Base-by-base conservation (phyloP, 1,140 invertebrate genomes). In the Psix sp. region DNA sequence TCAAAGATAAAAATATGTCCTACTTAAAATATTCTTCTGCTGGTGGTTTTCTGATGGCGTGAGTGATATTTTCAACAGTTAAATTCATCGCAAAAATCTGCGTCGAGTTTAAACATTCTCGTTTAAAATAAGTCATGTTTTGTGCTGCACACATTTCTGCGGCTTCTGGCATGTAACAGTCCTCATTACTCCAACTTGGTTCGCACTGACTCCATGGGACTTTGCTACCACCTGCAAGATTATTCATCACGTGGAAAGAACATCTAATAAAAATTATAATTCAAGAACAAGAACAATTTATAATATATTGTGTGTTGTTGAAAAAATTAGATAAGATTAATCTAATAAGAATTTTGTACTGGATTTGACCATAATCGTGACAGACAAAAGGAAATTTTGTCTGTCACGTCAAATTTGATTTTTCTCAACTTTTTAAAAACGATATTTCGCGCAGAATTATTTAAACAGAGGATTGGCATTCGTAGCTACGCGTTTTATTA, bases 21-120 rank as follows among this genome's bases (percentile, higher is more conserved):
- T 86, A 95, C 94, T 91, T 92, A 83, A 95, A 95, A 82, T 94
- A 95, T 84, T 95, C 94, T 81, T 95, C 93, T 39, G 94, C 93
- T 0, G 94, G 94, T 35, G 93, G 91, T 68, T 89, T 88, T 71
- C 89, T 88, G 17, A 91, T 83, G 11, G 90, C 90, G 49, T 88
- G 87, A 7, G 84, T 82, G 15, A 84, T 82, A 16, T 88, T 78
- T 14, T 82, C 77, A 6, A 79, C 67, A 3, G 82, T 87, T 29
- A 86, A 42, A 26, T 84, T 82, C 15, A 83, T 62, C 2, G 79
- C 82, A 16, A 77, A 66, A 39, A 88, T 82, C 60, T 87, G 81
- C 0, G 84, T 87, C 0, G 81, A 79, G 74, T 90, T 89, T 15
- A 88, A 85, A 57, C 90, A 91, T 54, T 77, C 76, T 9, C 77